Conservation (phyloP, 2,113 vertebrate species). For the Sigmodon hispidus region DNA sequence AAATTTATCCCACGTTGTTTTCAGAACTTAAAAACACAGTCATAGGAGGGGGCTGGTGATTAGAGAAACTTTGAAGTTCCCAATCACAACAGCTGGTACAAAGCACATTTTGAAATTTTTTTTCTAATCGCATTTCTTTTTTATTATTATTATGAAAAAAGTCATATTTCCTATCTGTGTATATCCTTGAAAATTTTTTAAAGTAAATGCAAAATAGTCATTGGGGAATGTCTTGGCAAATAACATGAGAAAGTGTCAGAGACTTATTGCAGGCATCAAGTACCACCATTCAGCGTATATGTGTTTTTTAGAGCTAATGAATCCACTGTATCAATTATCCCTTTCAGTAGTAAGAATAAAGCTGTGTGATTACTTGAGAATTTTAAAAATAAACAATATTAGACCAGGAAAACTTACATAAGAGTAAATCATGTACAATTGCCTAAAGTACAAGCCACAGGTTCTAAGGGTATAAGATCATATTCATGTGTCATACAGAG, state of each 20-base stretch:
- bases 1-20: constrained; percentile 72
- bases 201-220: constrained; percentile 71
- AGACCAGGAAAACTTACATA: background rate
- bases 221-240: constrained; percentile 57
- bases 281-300: background rate
- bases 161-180: no score
- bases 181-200: constrained; percentile 58
- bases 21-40: constrained; percentile 70
- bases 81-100: constrained; percentile 73
- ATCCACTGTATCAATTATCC: constrained; percentile 40
- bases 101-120: constrained; percentile 65
- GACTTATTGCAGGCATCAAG: constrained; percentile 50
- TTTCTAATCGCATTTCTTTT: no score
- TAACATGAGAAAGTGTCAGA: constrained; percentile 48
- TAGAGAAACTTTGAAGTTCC: constrained; percentile 78
- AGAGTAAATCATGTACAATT: background rate
- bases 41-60: constrained; percentile 59
- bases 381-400: background rate
- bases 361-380: background rate
- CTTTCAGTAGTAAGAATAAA: background rate
- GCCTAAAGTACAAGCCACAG: background rate
- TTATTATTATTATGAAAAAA: no score
- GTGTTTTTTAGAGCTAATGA: background rate
- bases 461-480: background rate
- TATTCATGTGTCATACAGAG: background rate